A percentile compares a stretch with the other conserved stretches of the same genome.
These are phyloP conservation scores for Drosophila lacicola DNA, from an alignment of 2,888 invertebrate genomes.

Conservation along the genomic window DNA sequence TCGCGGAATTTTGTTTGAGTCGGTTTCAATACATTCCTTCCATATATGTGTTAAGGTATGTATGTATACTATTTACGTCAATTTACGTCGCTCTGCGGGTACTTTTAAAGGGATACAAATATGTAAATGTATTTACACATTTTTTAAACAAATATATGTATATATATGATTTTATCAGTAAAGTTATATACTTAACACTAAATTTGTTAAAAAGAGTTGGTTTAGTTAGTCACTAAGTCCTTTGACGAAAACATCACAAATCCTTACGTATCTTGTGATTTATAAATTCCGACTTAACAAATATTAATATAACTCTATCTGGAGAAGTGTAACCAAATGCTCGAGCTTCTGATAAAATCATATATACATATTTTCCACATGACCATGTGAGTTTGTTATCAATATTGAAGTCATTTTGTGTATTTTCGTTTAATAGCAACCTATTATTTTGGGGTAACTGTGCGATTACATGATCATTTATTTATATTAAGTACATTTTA, in stretches of 20 bases:
- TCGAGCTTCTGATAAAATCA: too few species aligned
- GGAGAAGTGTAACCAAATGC: too few species aligned
- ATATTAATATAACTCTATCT: too few species aligned
- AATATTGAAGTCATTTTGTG: neutral
- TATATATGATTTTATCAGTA: too few species aligned
- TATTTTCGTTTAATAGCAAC: neutral
- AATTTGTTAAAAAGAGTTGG: too few species aligned
- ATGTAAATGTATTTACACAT: neutral
- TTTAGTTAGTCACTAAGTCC: too few species aligned
- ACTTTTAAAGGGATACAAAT: neutral
- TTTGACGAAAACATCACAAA: too few species aligned
- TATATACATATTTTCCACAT: neutral
- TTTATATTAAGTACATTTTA: neutral
- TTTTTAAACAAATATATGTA: neutral
- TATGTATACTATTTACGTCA: too few species aligned
- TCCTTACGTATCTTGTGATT: too few species aligned
- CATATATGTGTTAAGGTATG: too few species aligned
- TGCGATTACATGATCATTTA: slow-evolving; percentile 11
- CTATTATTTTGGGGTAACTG: slow-evolving; percentile 1
- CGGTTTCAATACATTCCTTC: neutral
- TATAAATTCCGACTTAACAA: too few species aligned
- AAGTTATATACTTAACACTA: too few species aligned
- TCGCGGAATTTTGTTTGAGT: neutral
- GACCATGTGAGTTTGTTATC: neutral
- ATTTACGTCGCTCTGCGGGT: neutral